A percentile compares a stretch with the other conserved stretches of the same genome.
These are phyloP conservation scores for Ctena decussata DNA, from an alignment of 2,888 invertebrate species.

Conservation along the genomic window DNA sequence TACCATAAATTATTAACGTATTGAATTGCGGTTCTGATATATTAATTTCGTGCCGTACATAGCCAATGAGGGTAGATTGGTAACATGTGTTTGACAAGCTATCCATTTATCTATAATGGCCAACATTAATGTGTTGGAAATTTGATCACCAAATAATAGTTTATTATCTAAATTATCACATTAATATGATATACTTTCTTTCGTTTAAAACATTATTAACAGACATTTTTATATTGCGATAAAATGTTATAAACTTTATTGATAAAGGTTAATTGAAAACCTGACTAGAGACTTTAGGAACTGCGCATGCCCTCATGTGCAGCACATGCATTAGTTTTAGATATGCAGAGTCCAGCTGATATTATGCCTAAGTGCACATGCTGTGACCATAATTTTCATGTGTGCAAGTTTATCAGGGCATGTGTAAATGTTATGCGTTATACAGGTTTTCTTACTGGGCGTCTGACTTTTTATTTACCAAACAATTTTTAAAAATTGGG, in stretches of 20 bases:
- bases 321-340: too few relatives aligned
- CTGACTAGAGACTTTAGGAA: too few relatives aligned
- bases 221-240: background rate
- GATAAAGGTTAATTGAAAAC: too few relatives aligned
- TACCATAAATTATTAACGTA: background rate
- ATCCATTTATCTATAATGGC: background rate
- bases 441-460: too few relatives aligned
- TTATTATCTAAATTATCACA: background rate
- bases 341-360: too few relatives aligned
- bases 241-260: background rate
- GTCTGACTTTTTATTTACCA: too few relatives aligned
- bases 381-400: too few relatives aligned
- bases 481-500: too few relatives aligned
- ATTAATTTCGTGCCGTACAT: conserved; percentile 11
- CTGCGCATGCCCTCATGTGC: too few relatives aligned
- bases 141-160: background rate
- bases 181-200: conserved; percentile 2
- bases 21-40: background rate
- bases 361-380: too few relatives aligned
- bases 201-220: background rate
- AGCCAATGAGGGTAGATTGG: background rate
- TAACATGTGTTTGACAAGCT: background rate
- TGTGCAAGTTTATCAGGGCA: too few relatives aligned
- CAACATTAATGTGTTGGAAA: background rate
- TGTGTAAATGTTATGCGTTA: too few relatives aligned